Evolutionary conservation across 2,113 vertebrate genomes (phyloP), one percentile per base, ranked within the genome.

Genomic region (Heliornis fulica): DNA sequence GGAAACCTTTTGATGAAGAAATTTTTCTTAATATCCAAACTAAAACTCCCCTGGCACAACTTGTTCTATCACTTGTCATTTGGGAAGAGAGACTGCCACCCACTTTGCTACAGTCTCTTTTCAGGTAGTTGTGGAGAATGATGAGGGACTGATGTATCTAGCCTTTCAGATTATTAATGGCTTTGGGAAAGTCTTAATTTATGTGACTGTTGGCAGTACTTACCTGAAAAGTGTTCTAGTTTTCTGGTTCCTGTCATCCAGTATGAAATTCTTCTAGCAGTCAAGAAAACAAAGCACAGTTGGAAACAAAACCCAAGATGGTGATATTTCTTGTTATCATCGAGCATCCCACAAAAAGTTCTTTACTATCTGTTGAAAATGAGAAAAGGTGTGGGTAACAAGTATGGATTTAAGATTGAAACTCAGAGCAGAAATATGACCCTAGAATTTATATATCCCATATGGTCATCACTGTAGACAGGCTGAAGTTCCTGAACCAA

Each of bases 271-370:
- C 11, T 56, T 3, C 1, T 6, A 38, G 15, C 20, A 41, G 3
- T 10, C 2, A 63, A 83, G 8, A 83, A 64, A 82, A 68, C 3
- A 46, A 19, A 34, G 3, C 0, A 0, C 16, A 72, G 6, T 8
- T 36, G 16, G 40, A 74, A 81, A 46, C 2, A 56, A 41, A 83
- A 40, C 9, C 8, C 1, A 7, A 40, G 9, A 3, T 4, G 3
- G 11, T 23, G 28, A 45, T 32, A 48, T 23, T 70, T 69, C 11
- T 34, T 3, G 0, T 38, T 45, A 56, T 12, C 18, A 46, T 21
- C 2, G 13, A 40, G 15, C 11, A 69, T 26, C 13, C 8, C 43
- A 15, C 8, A 34, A 6, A 56, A 43, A 69, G n/a, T 38, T 32
- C 21, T 34, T 13, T 15, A 5, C 7, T 56, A 15, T 21, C 16